Percentiles rank a stretch among this genome's conserved stretches.
Evolutionary conservation across 2,113 vertebrate species (phyloP).

Genomic region (Phycodurus eques): DNA sequence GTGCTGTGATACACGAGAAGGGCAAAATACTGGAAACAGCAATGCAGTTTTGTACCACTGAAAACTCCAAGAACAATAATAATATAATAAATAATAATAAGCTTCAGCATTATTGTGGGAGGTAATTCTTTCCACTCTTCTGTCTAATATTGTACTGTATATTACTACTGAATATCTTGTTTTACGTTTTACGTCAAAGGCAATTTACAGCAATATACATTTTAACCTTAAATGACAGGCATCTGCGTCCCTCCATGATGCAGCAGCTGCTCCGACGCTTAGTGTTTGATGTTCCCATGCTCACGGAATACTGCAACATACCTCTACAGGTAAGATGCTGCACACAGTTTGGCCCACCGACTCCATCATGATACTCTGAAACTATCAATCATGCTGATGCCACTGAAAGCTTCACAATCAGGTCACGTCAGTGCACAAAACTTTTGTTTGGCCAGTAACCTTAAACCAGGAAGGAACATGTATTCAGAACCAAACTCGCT

Average conservation of each 20-base stretch:
- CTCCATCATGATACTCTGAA: slow-evolving; percentile 5
- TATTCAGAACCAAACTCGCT: background rate
- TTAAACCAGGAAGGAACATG: background rate
- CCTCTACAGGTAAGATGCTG: slow-evolving; percentile 81
- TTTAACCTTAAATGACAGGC: slow-evolving; percentile 60
- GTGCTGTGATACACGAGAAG: too few relatives aligned
- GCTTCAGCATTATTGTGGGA: too few relatives aligned
- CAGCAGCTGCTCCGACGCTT: slow-evolving; percentile 91
- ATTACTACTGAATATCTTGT: background rate
- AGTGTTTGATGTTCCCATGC: slow-evolving; percentile 92
- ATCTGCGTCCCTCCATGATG: slow-evolving; percentile 93
- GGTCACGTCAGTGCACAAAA: background rate
- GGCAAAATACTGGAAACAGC: too few relatives aligned
- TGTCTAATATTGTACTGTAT: too few relatives aligned
- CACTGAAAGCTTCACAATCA: background rate
- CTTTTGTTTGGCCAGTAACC: background rate
- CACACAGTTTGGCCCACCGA: background rate
- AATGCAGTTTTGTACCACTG: background rate
- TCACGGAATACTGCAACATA: slow-evolving; percentile 93
- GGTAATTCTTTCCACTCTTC: too few relatives aligned
- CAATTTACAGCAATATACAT: too few relatives aligned
- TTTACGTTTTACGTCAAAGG: too few relatives aligned
- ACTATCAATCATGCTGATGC: background rate
- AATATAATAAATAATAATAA: too few relatives aligned
- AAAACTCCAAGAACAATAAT: background rate